A percentile compares a stretch with the other conserved stretches of the same genome.
phyloP scores from a whole-genome alignment of 2,888 invertebrate genomes.

The Amblyjoppa fuscipennis region DNA sequence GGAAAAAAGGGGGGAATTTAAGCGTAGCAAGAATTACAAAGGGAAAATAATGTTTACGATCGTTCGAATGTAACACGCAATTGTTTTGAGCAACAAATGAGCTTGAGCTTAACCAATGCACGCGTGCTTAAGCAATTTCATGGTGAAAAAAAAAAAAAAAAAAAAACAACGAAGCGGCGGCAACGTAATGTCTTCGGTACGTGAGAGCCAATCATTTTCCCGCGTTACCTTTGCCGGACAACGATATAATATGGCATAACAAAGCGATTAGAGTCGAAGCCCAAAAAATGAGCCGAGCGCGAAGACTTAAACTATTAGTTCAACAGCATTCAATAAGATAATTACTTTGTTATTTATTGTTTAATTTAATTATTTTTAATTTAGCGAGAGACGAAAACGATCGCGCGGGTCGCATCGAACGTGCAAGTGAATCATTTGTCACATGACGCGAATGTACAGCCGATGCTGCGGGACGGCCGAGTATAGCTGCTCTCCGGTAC shows the following conservation, averaged over 20 bases:
- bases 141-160: background rate
- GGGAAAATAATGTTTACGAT: conserved; percentile 16
- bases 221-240: conserved; percentile 11
- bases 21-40: conserved; percentile 21
- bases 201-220: conserved; percentile 39
- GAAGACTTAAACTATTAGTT: background rate
- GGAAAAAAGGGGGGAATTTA: conserved; percentile 13
- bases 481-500: conserved; percentile 54
- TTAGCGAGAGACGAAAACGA: conserved; percentile 13
- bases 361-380: background rate
- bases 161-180: background rate
- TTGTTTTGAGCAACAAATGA: conserved; percentile 22
- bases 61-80: conserved; percentile 8
- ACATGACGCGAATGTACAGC: conserved; percentile 59
- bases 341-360: conserved; percentile 4
- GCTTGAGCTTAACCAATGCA: background rate
- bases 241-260: background rate
- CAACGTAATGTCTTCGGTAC: background rate
- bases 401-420: conserved; percentile 38
- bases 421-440: conserved; percentile 67
- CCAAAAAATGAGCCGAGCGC: background rate
- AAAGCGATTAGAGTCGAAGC: conserved; percentile 6
- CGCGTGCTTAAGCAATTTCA: background rate
- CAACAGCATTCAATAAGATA: background rate
- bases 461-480: conserved; percentile 52